phyloP scores from a whole-genome alignment of 2,797 vertebrate species.

The Myiotriccus ornatus region DNA sequence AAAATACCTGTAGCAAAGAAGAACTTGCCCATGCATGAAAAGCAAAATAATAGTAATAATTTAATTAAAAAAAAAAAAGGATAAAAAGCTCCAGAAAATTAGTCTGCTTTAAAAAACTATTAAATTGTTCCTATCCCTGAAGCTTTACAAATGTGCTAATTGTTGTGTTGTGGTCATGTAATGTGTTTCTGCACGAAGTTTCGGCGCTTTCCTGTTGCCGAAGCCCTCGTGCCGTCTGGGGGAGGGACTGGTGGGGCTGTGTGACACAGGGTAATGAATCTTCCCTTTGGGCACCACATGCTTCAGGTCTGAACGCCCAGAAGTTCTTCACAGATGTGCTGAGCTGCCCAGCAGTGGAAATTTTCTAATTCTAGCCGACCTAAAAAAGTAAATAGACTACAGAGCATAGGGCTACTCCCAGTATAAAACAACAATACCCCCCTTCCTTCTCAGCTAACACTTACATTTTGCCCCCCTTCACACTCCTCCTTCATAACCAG shows the following conservation, averaged over 20 bases:
- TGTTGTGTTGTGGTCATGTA: slow-evolving; percentile 64
- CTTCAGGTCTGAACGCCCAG: slow-evolving; percentile 64
- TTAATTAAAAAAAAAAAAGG: neutral
- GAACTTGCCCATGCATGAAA: slow-evolving; percentile 69
- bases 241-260: slow-evolving; percentile 14
- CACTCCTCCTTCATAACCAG: slow-evolving; percentile 62
- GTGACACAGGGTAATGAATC: slow-evolving; percentile 54
- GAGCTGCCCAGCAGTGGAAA: slow-evolving; percentile 73
- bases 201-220: slow-evolving; percentile 4
- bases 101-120: slow-evolving; percentile 70
- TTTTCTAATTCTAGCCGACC: slow-evolving; percentile 69
- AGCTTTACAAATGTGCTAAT: slow-evolving; percentile 75
- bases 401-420: slow-evolving; percentile 51
- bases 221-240: neutral
- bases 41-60: slow-evolving; percentile 50
- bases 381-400: slow-evolving; percentile 69
- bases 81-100: slow-evolving; percentile 69
- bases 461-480: slow-evolving; percentile 55
- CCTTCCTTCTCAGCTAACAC: slow-evolving; percentile 21
- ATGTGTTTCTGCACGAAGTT: slow-evolving; percentile 54
- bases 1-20: slow-evolving; percentile 69
- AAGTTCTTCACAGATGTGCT: slow-evolving; percentile 63
- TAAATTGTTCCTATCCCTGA: slow-evolving; percentile 70
- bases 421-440: slow-evolving; percentile 34
- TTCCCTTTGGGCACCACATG: slow-evolving; percentile 64